phyloP scores from a whole-genome alignment of 2,113 vertebrate species.

The Ochotona princeps region DNA sequence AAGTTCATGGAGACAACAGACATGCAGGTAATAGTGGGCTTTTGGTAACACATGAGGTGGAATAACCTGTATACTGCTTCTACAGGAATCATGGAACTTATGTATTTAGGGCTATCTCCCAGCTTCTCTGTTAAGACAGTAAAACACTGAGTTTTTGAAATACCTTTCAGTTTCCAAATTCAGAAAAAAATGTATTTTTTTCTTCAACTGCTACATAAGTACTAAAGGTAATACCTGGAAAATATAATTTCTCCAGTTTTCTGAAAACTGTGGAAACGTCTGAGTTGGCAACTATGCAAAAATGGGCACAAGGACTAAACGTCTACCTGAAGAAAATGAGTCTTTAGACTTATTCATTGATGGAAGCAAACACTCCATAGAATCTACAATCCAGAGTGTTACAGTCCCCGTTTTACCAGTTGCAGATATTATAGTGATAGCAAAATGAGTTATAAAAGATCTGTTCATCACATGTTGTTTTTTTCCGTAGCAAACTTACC shows the following conservation, averaged over 20 bases:
- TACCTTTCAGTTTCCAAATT: background rate
- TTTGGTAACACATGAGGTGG: background rate
- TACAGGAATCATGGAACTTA: background rate
- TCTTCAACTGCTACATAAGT: background rate
- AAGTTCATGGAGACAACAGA: background rate
- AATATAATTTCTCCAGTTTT: background rate
- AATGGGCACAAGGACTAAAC: background rate
- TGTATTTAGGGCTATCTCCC: background rate
- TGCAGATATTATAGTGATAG: background rate
- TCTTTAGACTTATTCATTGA: slow-evolving; percentile 23
- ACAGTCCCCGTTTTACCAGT: background rate
- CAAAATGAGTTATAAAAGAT: slow-evolving; percentile 3
- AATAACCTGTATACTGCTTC: background rate
- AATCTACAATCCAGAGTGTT: background rate
- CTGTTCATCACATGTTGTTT: background rate
- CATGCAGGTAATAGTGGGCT: background rate
- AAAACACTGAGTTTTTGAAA: background rate
- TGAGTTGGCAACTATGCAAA: background rate
- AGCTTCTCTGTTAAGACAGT: background rate
- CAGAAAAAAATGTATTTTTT: background rate
- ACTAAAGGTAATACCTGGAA: background rate
- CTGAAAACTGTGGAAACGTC: background rate
- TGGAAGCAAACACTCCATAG: background rate
- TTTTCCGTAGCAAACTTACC: background rate
- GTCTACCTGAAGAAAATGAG: background rate